Conservation (phyloP, 2,113 vertebrate species). For the Hippoglossus stenolepis region DNA sequence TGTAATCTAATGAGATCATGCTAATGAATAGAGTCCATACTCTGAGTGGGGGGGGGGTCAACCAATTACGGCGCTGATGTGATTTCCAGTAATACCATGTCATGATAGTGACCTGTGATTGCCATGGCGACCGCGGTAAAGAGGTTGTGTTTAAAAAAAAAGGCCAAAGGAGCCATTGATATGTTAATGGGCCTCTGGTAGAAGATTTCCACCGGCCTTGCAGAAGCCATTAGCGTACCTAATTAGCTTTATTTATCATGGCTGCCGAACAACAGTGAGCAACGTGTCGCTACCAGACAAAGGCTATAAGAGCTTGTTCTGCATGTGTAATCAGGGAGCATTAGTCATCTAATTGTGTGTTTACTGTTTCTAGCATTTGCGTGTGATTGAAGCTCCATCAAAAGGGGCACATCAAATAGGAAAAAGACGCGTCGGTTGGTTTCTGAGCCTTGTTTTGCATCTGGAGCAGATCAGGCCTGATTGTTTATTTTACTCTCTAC, state of each 20-base stretch:
- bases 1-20: conserved; percentile 40
- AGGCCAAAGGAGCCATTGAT: conserved; percentile 57
- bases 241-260: conserved; percentile 76
- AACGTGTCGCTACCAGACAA: conserved; percentile 46
- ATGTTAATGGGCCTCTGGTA: conserved; percentile 69
- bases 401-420: conserved; percentile 37
- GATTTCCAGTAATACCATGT: conserved; percentile 83
- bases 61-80: conserved; percentile 71
- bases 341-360: conserved; percentile 63
- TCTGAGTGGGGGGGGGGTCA: conserved; percentile 32
- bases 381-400: conserved; percentile 56
- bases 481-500: conserved; percentile 13
- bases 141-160: not conserved
- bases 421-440: conserved; percentile 6
- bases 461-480: not conserved
- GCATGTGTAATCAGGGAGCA: conserved; percentile 56
- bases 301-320: conserved; percentile 62
- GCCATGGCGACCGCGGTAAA: conserved; percentile 50
- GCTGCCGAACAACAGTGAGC: conserved; percentile 51
- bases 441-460: not conserved
- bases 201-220: conserved; percentile 67
- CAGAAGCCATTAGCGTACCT: conserved; percentile 58
- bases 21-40: conserved; percentile 49
- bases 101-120: conserved; percentile 62
- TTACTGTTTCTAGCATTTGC: conserved; percentile 57